Conservation (phyloP, 2,797 vertebrate genomes). For the Chelon labrosus region DNA sequence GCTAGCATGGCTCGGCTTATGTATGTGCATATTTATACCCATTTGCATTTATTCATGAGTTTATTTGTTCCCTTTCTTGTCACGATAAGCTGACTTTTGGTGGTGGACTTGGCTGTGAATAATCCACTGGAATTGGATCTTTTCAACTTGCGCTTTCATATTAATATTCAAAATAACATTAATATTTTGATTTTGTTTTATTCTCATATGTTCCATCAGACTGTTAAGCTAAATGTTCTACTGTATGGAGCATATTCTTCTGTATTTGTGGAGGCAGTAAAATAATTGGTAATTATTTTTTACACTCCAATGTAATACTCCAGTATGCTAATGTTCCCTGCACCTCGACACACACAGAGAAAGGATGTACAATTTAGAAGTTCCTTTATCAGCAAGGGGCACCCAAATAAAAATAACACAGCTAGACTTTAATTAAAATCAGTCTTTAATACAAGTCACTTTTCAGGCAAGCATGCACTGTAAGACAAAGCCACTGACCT, state of each 20-base stretch:
- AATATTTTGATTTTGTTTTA: slow-evolving; percentile 18
- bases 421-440: slow-evolving; percentile 1
- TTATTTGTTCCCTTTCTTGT: slow-evolving; percentile 67
- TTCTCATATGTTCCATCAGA: slow-evolving; percentile 4
- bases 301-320: not conserved
- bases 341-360: not conserved
- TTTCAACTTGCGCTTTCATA: slow-evolving; percentile 30
- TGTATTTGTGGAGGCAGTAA: not conserved
- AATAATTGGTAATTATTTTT: not conserved
- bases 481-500: not conserved
- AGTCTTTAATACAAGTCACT: not conserved
- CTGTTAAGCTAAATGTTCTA: not conserved
- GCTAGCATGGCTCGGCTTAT: slow-evolving; percentile 42
- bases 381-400: not conserved
- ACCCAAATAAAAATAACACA: slow-evolving; percentile 6
- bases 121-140: slow-evolving; percentile 44
- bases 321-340: slow-evolving; percentile 12
- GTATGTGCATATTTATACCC: slow-evolving; percentile 62
- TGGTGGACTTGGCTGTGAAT: slow-evolving; percentile 50
- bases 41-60: slow-evolving; percentile 69
- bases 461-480: not conserved
- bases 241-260: slow-evolving; percentile 1
- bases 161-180: slow-evolving; percentile 14
- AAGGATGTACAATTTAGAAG: not conserved
- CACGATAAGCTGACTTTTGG: slow-evolving; percentile 55